Base-by-base conservation (phyloP, 30 jellyfish, hydroid and myxozoan species). In the Hydractinia echinata region DNA sequence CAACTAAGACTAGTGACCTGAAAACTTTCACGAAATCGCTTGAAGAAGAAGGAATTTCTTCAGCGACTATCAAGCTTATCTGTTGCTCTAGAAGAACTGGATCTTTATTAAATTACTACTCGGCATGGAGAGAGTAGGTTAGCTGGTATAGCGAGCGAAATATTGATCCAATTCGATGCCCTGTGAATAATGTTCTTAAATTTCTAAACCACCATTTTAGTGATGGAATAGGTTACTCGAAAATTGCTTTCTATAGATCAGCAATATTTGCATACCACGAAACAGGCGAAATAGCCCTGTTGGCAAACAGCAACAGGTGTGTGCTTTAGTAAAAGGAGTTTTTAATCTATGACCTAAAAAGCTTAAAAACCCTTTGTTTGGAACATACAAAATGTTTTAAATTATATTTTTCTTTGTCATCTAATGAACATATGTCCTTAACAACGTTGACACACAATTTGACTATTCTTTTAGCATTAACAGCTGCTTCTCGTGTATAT, bases 81-180 rank as follows among this genome's bases (percentile, higher is more conserved):
- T n/a, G n/a, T n/a, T n/a, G 68, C 68, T 10, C 68, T n/a, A 56
- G n/a, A 56, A 56, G 68, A 56, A 10, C 68, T 9, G 68, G 68
- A 9, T 9, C 68, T 9, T 56, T 56, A n/a, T 56, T n/a, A 9
- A 10, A 56, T 56, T 56, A 56, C n/a, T 10, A 56, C 10, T n/a
- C 13, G 68, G 68, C n/a, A 10, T 56, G 68, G 68, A 56, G 68
- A 56, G n/a, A 56, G 68, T 56, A n/a, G 68, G 10, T 9, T 56
- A n/a, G 68, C 68, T 56, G 68, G 68, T 56, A n/a, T 56, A 9
- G 13, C n/a, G 68, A 56, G n/a, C 10, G 68, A 56, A 10, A 56
- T 9, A 56, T 56, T 56, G 68, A 56, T 56, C 68, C 68, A 10
- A 56, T 56, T 56, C 68, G 68, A n/a, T 10, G 68, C n/a, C 68